Evolutionary conservation across 2,113 vertebrate genomes (phyloP).

Genomic region (Ictalurus punctatus): DNA sequence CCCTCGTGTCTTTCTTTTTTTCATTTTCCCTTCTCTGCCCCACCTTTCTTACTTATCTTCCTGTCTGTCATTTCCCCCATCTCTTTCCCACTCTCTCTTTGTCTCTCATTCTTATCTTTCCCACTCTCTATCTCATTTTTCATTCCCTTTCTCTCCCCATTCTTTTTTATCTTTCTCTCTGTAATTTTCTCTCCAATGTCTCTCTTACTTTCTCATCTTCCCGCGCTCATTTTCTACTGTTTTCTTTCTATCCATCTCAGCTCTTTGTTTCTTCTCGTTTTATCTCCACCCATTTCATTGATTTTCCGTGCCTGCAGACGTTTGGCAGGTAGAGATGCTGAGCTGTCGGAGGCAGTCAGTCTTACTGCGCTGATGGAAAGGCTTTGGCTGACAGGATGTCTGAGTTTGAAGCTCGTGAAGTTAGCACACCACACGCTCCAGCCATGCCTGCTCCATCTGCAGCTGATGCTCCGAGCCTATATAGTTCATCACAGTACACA

Average conservation of each 20-base stretch:
- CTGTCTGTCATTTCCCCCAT: background rate
- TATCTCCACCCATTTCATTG: slow-evolving; percentile 8
- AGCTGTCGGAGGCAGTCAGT: slow-evolving; percentile 37
- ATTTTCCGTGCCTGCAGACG: slow-evolving; percentile 29
- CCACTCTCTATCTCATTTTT: background rate
- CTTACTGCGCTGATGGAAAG: slow-evolving; percentile 12
- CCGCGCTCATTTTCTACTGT: background rate
- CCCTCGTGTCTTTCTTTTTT: background rate
- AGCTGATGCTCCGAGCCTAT: background rate
- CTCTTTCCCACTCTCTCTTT: background rate
- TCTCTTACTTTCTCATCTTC: background rate
- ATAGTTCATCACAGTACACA: background rate
- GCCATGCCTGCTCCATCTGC: slow-evolving; percentile 3
- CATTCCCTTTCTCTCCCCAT: background rate
- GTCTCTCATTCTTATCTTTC: background rate
- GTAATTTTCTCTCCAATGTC: background rate
- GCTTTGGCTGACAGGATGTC: slow-evolving; percentile 23
- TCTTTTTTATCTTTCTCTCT: background rate
- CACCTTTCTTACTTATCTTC: background rate
- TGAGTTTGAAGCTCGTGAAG: slow-evolving; percentile 15
- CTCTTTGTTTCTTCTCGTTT: slow-evolving; percentile 9
- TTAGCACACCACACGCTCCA: background rate
- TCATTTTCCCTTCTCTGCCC: background rate
- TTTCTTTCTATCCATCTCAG: background rate
- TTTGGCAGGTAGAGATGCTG: slow-evolving; percentile 19